Percentiles rank a stretch among this genome's conserved stretches.
phyloP scores from a whole-genome alignment of 2,888 invertebrate species.

The Polylopha cassiicola region DNA sequence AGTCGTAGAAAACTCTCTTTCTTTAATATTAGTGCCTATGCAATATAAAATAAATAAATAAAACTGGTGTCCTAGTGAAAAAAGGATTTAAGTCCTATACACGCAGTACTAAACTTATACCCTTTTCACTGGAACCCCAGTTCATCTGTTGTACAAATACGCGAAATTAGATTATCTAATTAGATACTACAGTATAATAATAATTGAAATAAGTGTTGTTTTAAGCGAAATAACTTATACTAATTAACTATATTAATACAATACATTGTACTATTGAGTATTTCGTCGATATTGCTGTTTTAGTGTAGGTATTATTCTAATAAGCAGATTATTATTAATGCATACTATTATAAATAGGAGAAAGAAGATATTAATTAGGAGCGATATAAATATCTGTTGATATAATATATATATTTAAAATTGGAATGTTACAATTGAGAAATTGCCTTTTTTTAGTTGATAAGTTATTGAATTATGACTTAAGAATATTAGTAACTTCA shows the following conservation, averaged over 20 bases:
- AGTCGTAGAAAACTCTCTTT: too few relatives aligned
- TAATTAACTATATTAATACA: constrained; percentile 11
- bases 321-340: constrained; percentile 1
- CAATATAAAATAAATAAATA: too few relatives aligned
- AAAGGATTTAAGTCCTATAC: too few relatives aligned
- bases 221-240: constrained; percentile 14
- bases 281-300: constrained; percentile 44
- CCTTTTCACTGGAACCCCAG: too few relatives aligned
- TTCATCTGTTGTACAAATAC: too few relatives aligned
- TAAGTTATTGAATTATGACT: too few relatives aligned
- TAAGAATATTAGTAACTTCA: too few relatives aligned
- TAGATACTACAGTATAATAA: constrained; percentile 12
- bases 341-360: constrained; percentile 8
- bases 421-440: constrained; percentile 15
- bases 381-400: background rate
- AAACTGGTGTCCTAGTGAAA: too few relatives aligned
- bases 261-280: constrained; percentile 51
- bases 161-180: constrained; percentile 1
- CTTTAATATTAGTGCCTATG: too few relatives aligned
- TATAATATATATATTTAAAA: constrained; percentile 5
- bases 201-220: constrained; percentile 17
- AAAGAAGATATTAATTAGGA: constrained; percentile 2
- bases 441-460: too few relatives aligned
- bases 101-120: too few relatives aligned
- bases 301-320: constrained; percentile 26